phyloP scores from a whole-genome alignment of 30 jellyfish, hydroid and myxozoan genomes.

The Hydra vulgaris region DNA sequence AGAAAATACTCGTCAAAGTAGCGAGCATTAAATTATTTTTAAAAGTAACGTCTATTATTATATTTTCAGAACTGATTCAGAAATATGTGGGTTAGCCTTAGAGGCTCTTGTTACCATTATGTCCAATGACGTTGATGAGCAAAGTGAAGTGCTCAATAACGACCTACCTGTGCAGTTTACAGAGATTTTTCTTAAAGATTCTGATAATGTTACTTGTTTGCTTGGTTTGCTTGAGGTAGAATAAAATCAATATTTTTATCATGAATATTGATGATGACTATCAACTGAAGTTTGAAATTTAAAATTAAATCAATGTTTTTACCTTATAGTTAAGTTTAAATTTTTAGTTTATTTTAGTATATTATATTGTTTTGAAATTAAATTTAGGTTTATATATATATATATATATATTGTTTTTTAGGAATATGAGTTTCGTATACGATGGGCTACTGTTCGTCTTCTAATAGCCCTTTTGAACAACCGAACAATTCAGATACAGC shows the following conservation, averaged over 20 bases:
- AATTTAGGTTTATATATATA: too few relatives aligned
- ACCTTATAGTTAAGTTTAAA: too few relatives aligned
- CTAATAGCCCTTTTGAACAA: conserved; percentile 49
- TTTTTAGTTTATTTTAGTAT: too few relatives aligned
- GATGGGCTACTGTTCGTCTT: conserved; percentile 90
- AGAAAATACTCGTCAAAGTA: too few relatives aligned
- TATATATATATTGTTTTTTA: conserved; percentile 16
- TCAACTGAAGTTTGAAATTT: too few relatives aligned
- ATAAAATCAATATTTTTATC: not conserved
- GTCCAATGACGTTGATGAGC: conserved; percentile 41
- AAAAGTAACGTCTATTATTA: not conserved
- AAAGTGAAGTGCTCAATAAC: conserved; percentile 24
- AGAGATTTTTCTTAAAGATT: conserved; percentile 59
- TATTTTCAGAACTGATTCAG: conserved; percentile 56
- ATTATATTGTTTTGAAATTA: too few relatives aligned
- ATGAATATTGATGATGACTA: too few relatives aligned
- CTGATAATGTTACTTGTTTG: conserved; percentile 41
- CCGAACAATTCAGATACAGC: conserved; percentile 68
- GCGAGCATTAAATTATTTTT: too few relatives aligned
- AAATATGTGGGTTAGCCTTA: conserved; percentile 64
- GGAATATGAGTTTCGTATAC: conserved; percentile 84
- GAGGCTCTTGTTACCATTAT: conserved; percentile 62
- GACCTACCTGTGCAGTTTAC: conserved; percentile 72
- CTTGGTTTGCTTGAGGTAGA: conserved; percentile 43
- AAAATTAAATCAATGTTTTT: too few relatives aligned